phyloP scores from a whole-genome alignment of 2,888 invertebrate species.

The Spicauda simplicius region DNA sequence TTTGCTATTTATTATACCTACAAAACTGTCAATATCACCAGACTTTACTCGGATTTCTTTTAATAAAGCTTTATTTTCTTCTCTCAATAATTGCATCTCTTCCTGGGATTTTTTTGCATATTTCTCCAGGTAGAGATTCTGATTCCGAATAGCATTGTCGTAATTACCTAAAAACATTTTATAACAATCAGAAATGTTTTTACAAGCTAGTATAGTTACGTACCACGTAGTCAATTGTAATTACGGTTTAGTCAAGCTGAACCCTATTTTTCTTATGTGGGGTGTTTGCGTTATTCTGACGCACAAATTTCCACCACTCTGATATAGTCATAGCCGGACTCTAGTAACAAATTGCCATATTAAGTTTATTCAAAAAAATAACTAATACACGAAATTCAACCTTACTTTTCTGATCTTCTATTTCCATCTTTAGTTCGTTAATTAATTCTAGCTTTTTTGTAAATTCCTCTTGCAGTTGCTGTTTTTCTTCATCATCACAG shows the following conservation, averaged over 20 bases:
- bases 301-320: no score
- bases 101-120: constrained; percentile 55
- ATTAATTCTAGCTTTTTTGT: constrained; percentile 63
- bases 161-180: constrained; percentile 56
- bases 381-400: background rate
- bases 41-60: constrained; percentile 58
- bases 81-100: constrained; percentile 53
- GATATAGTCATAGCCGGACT: no score
- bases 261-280: no score
- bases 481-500: constrained; percentile 70
- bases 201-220: no score
- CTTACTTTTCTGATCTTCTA: constrained; percentile 73
- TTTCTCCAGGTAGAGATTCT: constrained; percentile 62
- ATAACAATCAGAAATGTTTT: no score
- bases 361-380: no score
- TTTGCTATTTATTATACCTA: constrained; percentile 56
- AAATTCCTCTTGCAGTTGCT: constrained; percentile 60
- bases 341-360: no score
- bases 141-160: constrained; percentile 59
- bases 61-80: constrained; percentile 54
- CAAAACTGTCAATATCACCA: constrained; percentile 59
- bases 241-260: no score
- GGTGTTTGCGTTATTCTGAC: no score
- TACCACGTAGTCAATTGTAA: no score
- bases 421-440: constrained; percentile 63